These are phyloP conservation scores for Erpornis zantholeuca DNA, from an alignment of 2,113 vertebrate species.

Conservation along the genomic window DNA sequence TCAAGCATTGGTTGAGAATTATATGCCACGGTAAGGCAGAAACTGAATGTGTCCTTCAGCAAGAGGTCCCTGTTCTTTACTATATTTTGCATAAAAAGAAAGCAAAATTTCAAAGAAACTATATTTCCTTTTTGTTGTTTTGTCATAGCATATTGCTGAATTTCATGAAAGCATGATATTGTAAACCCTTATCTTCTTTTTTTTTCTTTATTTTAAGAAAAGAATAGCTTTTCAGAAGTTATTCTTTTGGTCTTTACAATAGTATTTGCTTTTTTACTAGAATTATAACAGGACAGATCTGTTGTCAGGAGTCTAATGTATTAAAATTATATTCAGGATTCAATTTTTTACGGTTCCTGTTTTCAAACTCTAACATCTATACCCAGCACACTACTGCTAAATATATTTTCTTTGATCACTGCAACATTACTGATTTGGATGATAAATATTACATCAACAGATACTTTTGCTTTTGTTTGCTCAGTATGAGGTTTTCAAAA, in stretches of 20 bases:
- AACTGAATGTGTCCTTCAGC: background rate
- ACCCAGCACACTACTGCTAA: slow-evolving; percentile 2
- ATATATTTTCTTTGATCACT: slow-evolving; percentile 62
- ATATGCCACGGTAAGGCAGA: background rate
- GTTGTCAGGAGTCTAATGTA: slow-evolving; percentile 29
- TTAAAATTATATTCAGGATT: slow-evolving; percentile 54
- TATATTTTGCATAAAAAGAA: background rate
- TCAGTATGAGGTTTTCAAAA: slow-evolving; percentile 33
- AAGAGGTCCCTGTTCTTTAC: background rate
- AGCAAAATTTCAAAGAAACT: background rate
- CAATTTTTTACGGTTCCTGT: slow-evolving; percentile 7
- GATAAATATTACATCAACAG: slow-evolving; percentile 58
- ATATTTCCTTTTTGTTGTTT: background rate
- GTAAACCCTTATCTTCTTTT: background rate
- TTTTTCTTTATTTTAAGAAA: background rate
- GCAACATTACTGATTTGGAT: slow-evolving; percentile 30
- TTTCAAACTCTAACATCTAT: slow-evolving; percentile 6
- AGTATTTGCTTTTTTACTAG: slow-evolving; percentile 25
- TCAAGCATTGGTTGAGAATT: background rate
- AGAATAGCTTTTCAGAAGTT: slow-evolving; percentile 17
- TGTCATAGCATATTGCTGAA: background rate
- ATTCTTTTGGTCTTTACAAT: background rate
- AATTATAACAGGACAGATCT: background rate
- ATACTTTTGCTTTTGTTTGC: slow-evolving; percentile 47
- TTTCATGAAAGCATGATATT: background rate